Evolutionary conservation across 2,113 vertebrate genomes (phyloP).

Genomic region (Eulacestoma nigropectus): DNA sequence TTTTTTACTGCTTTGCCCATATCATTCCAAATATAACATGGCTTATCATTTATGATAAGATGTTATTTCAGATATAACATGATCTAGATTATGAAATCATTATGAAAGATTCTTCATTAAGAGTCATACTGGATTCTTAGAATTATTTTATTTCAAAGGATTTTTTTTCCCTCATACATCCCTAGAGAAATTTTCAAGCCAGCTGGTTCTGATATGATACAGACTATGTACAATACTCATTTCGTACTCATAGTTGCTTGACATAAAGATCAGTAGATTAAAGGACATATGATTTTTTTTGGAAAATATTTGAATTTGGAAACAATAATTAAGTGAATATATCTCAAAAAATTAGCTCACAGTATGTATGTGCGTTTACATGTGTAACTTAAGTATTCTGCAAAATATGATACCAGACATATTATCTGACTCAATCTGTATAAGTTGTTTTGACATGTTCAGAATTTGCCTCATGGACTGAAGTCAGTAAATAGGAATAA

Average conservation of each 20-base stretch:
- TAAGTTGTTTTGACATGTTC: conserved; percentile 39
- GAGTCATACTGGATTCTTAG: not conserved
- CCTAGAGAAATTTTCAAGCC: not conserved
- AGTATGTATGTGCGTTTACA: not conserved
- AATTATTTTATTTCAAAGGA: not conserved
- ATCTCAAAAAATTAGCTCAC: not conserved
- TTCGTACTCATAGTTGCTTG: not conserved
- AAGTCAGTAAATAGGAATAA: conserved; percentile 65
- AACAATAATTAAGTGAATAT: not conserved
- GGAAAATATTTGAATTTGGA: not conserved
- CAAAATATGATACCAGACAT: not conserved
- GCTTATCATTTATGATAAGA: too few species aligned
- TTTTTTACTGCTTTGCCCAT: not conserved
- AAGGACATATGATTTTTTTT: not conserved
- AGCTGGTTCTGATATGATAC: not conserved
- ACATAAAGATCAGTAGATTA: not conserved
- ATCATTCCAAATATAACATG: not conserved
- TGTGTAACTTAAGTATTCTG: conserved; percentile 52
- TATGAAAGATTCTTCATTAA: not conserved
- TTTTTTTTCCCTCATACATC: not conserved
- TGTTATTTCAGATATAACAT: not conserved
- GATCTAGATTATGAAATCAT: not conserved
- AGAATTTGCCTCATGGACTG: conserved; percentile 58
- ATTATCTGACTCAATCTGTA: conserved; percentile 34
- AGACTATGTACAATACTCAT: not conserved